Base-by-base conservation (phyloP, 2,113 vertebrate genomes). In the Ploceus nigricollis region DNA sequence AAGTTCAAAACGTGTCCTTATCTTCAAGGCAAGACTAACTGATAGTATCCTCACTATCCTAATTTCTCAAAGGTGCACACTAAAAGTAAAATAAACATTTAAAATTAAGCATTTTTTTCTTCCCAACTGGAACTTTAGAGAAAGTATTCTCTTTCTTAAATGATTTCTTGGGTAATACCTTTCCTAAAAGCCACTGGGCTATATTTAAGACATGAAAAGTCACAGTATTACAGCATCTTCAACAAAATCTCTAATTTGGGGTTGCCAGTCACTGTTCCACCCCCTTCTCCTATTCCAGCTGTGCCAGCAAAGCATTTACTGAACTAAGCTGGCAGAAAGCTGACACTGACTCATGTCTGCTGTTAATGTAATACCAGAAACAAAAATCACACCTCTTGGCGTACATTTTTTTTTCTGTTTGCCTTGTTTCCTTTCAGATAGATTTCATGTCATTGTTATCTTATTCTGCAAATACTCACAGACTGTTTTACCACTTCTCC, bases 401-500 rank as follows among this genome's bases (percentile, higher is more conserved):
- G 37, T 18, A 35, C 7, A 3, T 27, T 79, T 40, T 56, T 56
- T 9, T 20, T 50, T 11, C 2, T 8, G 10, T 73, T 65, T 65
- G 68, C 68, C 53, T 56, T 88, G 21, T 42, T 85, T 82, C 10
- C 66, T 64, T 89, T 50, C 80, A 45, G 13, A 48, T 28, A 44
- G 8, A 53, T 61, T 85, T 83, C 35, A 80, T 3, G 11, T 24
- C 66, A 75, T 2, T 1, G 19, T 79, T 85, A 39, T 35, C n/a
- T 89, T 75, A 53, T 28, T 83, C 65, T 80, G 47, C n/a, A 96
- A 94, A 94, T 98, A 98, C 98, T 98, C 94, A 98, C 98, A 94
- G 99, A 99, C 70, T 99, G 99, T 94, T 99, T 99, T 82, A 99
- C 99, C 53, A 99, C 99, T 64, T 99, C 99, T 61, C 98, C 99